Percentiles rank a stretch among this genome's conserved stretches.
phyloP scores from a whole-genome alignment of 1,140 invertebrate genomes.

The Meloidogyne exigua region DNA sequence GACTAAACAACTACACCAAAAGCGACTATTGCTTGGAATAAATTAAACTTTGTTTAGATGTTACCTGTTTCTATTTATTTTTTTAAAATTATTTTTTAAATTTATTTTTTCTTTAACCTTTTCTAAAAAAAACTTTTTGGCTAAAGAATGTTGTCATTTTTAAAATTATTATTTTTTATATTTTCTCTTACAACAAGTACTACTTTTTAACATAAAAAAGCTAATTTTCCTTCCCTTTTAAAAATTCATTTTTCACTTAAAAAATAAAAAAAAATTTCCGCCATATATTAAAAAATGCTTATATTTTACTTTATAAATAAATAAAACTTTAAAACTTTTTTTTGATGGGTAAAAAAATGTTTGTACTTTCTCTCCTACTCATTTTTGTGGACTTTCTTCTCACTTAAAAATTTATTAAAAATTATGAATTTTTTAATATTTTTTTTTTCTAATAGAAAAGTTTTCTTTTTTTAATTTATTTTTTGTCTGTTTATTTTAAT shows the following conservation, averaged over 20 bases:
- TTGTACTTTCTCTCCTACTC: background rate
- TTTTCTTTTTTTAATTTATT: background rate
- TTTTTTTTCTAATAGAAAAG: background rate
- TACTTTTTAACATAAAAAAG: background rate
- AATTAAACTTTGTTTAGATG: too few relatives aligned
- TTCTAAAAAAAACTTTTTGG: background rate
- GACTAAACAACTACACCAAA: too few relatives aligned
- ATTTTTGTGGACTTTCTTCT: background rate
- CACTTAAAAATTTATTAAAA: constrained; percentile 6
- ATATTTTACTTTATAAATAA: background rate
- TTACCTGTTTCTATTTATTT: too few relatives aligned
- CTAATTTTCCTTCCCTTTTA: background rate
- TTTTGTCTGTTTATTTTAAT: background rate
- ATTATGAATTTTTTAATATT: background rate
- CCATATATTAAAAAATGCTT: background rate
- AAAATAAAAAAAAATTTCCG: background rate
- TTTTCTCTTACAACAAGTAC: background rate
- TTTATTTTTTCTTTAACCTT: background rate
- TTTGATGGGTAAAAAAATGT: background rate
- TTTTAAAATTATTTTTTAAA: too few relatives aligned
- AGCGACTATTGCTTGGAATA: too few relatives aligned
- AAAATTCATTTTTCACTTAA: background rate
- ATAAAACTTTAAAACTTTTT: background rate
- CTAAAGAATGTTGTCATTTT: background rate
- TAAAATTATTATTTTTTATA: background rate